Evolutionary conservation across 2,797 vertebrate species (phyloP), one percentile per base, ranked within the genome.

Genomic region (Ptychobarbus kaznakovi): DNA sequence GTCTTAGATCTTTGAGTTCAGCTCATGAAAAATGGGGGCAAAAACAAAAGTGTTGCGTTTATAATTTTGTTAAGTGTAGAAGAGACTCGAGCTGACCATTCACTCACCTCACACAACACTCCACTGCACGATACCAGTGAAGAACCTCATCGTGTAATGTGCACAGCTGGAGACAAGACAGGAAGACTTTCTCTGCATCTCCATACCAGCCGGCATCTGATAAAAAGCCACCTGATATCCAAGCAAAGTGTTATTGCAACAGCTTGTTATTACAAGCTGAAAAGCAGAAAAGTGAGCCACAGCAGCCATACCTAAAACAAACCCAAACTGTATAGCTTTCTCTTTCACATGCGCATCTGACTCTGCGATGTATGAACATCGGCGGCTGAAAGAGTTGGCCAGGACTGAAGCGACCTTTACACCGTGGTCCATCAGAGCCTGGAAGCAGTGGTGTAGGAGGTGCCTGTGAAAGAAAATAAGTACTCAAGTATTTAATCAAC

Each of bases 131-230:
- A 93, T 96, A 99, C 96, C 97, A 99, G 86, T 99, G 98, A 28
- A 98, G 95, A 90, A 99, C 97, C 89, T 99, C 98, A 84, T 98
- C 97, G 4, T 99, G 98, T 68, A 99, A 96, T 1, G 96, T 97
- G 91, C 98, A 99, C 69, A 99, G 94, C 93, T 99, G 97, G 89
- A 99, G 97, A 93, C 98, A 99, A 69, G 98, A 99, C 63, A 98
- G 95, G 90, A 99, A 99, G 38, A 99, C 98, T 89, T 99, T 99
- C 92, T 99, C 98, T 76, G 98, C 98, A 89, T 99, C 98, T 53
- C 97, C 97, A 89, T 99, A 99, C 98, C 98, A 99, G 83, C 98
- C 98, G 11, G 98, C 98, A 87, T 99, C 98, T 0, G 98, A 99
- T 40, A 99, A 91, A 92, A 99, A 99, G 0, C 98, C 98, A 84